Evolutionary conservation across 1,140 invertebrate species (phyloP), one percentile per base, ranked within the genome.

Genomic region (Saccostrea echinata): DNA sequence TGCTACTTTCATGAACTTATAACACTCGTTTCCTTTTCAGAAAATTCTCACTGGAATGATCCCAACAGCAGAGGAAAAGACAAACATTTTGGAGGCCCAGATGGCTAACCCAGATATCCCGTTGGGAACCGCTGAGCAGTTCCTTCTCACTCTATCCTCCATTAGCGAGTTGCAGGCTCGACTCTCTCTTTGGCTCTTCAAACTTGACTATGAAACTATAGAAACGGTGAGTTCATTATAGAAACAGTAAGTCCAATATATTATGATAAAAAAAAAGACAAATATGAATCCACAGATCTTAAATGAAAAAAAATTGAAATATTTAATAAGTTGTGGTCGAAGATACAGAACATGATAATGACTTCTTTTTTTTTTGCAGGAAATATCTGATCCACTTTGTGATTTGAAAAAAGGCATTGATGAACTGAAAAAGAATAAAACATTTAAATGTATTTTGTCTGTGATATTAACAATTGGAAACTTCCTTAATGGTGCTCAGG

Each of bases 381-480:
- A 99, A 97, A 98, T 99, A 93, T 98, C 98, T 86, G 99, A 99
- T 95, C 98, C 99, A 81, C 95, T 99, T 91, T 98, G 99, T 98
- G 99, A 99, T 96, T 95, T 99, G 88, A 99, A 99, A 96, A 97
- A 98, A 95, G 98, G 98, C 90, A 97, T 99, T 94, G 97, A 98
- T 95, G 97, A 98, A 81, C 88, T 95, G 12, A 89, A 92, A 80
- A 90, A 90, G 16, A 99, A 98, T 95, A 97, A 97, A 95, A 99
- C 99, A 35, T 99, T 99, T 95, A 97, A 97, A 94, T 97, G 97
- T 86, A 99, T 99, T 93, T 96, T 99, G 53, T 97, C 98, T 84
- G 98, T 98, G 30, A 96, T 99, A 68, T 96, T 99, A 57, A 98
- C 98, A 57, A 97, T 99, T 90, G 99, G 99, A 88, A 99, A 99